Conservation (phyloP, 1,140 invertebrate species). For the Sycophaga agraensis region DNA sequence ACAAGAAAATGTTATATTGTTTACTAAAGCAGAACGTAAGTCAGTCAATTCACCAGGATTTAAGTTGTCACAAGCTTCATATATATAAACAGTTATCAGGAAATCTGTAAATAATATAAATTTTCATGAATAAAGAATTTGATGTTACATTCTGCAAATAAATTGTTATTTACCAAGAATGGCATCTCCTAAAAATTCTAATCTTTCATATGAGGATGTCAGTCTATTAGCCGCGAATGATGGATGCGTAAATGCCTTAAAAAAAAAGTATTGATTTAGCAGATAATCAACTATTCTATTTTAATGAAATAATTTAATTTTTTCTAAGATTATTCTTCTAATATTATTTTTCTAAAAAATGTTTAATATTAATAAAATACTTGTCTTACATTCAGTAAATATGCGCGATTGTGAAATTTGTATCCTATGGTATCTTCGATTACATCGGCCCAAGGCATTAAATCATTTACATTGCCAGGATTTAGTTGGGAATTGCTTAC, state of each 20-base stretch:
- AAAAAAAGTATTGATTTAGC: too few relatives aligned
- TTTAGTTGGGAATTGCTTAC: constrained; percentile 40
- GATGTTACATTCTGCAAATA: too few relatives aligned
- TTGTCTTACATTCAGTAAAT: constrained; percentile 57
- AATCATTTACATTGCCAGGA: constrained; percentile 49
- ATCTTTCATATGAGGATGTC: constrained; percentile 89
- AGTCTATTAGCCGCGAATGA: constrained; percentile 83
- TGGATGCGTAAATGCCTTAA: constrained; percentile 88
- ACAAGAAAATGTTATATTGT: constrained; percentile 92
- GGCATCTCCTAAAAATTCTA: constrained; percentile 96
- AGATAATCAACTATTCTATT: too few relatives aligned
- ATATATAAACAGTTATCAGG: constrained; percentile 85
- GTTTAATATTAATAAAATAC: constrained; percentile 9
- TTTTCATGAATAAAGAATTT: background rate
- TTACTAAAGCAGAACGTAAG: constrained; percentile 89
- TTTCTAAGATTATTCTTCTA: background rate
- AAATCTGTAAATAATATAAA: constrained; percentile 67
- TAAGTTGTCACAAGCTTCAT: constrained; percentile 68
- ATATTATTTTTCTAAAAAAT: background rate
- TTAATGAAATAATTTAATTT: too few relatives aligned
- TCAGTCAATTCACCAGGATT: constrained; percentile 87
- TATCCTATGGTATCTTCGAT: constrained; percentile 70
- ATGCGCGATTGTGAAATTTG: constrained; percentile 64
- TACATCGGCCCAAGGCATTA: constrained; percentile 50
- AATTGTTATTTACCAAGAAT: constrained; percentile 64